Conservation (phyloP, 2,888 invertebrate genomes). For the Thecophora atra region DNA sequence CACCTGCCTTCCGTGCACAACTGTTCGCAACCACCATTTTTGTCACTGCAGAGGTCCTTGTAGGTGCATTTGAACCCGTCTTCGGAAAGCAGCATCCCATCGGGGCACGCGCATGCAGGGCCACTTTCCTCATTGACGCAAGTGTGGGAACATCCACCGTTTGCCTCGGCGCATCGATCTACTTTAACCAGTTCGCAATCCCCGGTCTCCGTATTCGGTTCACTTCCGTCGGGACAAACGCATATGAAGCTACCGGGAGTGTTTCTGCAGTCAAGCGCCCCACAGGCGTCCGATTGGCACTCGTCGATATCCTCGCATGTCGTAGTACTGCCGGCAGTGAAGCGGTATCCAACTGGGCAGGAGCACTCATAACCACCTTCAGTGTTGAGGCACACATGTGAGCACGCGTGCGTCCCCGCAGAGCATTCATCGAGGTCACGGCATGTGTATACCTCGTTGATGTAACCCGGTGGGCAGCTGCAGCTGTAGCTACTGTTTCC, state of each 20-base stretch:
- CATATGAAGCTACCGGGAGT: slow-evolving; percentile 68
- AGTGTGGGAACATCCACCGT: slow-evolving; percentile 69
- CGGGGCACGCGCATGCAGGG: slow-evolving; percentile 63
- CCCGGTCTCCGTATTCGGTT: slow-evolving; percentile 53
- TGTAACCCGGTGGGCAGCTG: slow-evolving; percentile 65
- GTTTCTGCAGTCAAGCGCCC: slow-evolving; percentile 63
- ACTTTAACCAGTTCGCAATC: slow-evolving; percentile 48
- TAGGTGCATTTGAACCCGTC: slow-evolving; percentile 66
- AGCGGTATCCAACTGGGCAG: slow-evolving; percentile 66
- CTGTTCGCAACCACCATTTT: slow-evolving; percentile 72
- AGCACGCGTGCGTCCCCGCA: slow-evolving; percentile 66
- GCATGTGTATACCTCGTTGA: slow-evolving; percentile 55
- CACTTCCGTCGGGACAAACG: slow-evolving; percentile 68
- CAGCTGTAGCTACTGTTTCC: slow-evolving; percentile 68
- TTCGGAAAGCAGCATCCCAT: slow-evolving; percentile 62
- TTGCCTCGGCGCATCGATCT: slow-evolving; percentile 68
- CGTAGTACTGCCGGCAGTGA: slow-evolving; percentile 42
- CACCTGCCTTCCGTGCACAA: slow-evolving; percentile 67
- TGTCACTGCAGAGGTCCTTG: slow-evolving; percentile 68
- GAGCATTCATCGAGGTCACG: slow-evolving; percentile 68
- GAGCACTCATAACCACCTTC: slow-evolving; percentile 68
- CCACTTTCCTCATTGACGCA: slow-evolving; percentile 69
- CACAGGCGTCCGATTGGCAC: slow-evolving; percentile 63
- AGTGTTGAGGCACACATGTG: slow-evolving; percentile 69
- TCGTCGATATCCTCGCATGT: slow-evolving; percentile 68